Percentiles rank a stretch among this genome's conserved stretches.
These are phyloP conservation scores for Macaria liturata DNA, from an alignment of 2,888 invertebrate genomes.

Conservation along the genomic window DNA sequence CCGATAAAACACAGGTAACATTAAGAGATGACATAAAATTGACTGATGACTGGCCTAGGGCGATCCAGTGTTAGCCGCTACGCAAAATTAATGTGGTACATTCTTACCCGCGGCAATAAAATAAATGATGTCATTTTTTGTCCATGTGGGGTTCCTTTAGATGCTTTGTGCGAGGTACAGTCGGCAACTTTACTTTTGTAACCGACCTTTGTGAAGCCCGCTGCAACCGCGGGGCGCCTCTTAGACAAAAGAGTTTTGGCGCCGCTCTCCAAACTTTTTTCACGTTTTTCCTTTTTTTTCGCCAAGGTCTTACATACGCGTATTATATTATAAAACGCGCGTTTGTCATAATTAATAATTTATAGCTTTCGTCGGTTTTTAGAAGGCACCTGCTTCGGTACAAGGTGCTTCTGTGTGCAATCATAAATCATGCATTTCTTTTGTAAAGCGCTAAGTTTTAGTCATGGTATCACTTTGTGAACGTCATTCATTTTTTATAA, in stretches of 20 bases:
- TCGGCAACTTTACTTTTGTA: slow-evolving; percentile 57
- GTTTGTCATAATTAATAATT: slow-evolving; percentile 82
- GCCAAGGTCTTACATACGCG: slow-evolving; percentile 51
- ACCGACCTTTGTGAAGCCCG: slow-evolving; percentile 55
- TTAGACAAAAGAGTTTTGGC: slow-evolving; percentile 78
- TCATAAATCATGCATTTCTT: slow-evolving; percentile 62
- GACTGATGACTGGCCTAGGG: slow-evolving; percentile 69
- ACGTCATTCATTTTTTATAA: neutral
- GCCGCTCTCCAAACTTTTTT: slow-evolving; percentile 69
- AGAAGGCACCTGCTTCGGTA: slow-evolving; percentile 60
- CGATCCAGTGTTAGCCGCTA: slow-evolving; percentile 75
- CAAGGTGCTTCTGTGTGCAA: slow-evolving; percentile 74
- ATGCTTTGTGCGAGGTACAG: slow-evolving; percentile 61
- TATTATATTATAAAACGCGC: slow-evolving; percentile 57
- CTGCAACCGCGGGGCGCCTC: slow-evolving; percentile 68
- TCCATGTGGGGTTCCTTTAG: slow-evolving; percentile 69
- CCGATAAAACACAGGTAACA: slow-evolving; percentile 33
- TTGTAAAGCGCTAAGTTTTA: slow-evolving; percentile 4
- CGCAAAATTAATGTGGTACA: slow-evolving; percentile 78
- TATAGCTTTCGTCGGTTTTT: slow-evolving; percentile 74
- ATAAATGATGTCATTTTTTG: slow-evolving; percentile 84
- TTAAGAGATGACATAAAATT: slow-evolving; percentile 38
- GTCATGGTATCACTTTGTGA: slow-evolving; percentile 4
- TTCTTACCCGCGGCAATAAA: slow-evolving; percentile 81
- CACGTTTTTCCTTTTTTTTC: slow-evolving; percentile 44